A percentile compares a stretch with the other conserved stretches of the same genome.
Evolutionary conservation across 2,113 vertebrate genomes (phyloP).

Genomic region (Todiramphus saurophagus): DNA sequence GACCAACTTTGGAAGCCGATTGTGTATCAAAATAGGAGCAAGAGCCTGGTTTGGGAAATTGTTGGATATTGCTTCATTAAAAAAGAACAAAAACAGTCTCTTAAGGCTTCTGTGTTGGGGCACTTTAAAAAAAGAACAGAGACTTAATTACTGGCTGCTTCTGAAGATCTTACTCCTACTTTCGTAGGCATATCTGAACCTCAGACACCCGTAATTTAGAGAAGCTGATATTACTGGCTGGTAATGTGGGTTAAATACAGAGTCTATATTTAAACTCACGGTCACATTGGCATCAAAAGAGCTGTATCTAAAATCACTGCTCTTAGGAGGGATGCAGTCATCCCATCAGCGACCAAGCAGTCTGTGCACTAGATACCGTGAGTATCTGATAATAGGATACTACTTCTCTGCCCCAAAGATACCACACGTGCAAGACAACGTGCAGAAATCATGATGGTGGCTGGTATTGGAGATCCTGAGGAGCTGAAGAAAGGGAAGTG

Average conservation of each 20-base stretch:
- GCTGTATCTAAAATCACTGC: not conserved
- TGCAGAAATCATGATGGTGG: not conserved
- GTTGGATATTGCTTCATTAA: not conserved
- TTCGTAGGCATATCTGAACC: not conserved
- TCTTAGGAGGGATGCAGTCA: not conserved
- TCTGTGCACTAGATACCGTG: not conserved
- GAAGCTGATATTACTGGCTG: not conserved
- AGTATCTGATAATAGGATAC: no score
- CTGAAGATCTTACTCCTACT: not conserved
- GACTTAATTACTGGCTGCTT: not conserved
- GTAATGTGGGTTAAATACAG: not conserved
- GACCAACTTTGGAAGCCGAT: rapidly evolving
- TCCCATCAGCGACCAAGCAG: not conserved
- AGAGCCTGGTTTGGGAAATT: not conserved
- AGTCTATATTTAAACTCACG: not conserved
- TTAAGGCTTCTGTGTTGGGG: not conserved
- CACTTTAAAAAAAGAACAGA: not conserved
- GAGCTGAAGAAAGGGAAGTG: not conserved
- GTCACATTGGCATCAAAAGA: not conserved
- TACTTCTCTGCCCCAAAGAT: not conserved
- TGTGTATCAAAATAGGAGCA: not conserved
- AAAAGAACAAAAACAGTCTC: not conserved
- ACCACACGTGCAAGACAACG: rapidly evolving
- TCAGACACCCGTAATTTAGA: not conserved
- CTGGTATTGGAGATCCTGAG: not conserved